Evolutionary conservation across 2,888 invertebrate genomes (phyloP).

Genomic region (Tenthredo notha): DNA sequence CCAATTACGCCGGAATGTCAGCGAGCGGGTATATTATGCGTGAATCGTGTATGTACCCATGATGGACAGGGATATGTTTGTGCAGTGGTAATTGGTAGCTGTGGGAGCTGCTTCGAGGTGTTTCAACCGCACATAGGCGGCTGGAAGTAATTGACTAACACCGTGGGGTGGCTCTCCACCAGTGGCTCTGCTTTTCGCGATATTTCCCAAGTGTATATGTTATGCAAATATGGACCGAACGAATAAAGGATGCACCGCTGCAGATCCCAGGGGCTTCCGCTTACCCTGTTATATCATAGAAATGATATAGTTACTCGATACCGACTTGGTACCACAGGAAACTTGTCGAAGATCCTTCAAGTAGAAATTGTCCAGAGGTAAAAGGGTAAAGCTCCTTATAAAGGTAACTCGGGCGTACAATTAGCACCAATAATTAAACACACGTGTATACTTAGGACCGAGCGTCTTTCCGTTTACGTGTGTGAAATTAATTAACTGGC

Average conservation of each 20-base stretch:
- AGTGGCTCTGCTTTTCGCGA: conserved; percentile 16
- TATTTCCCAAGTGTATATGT: conserved; percentile 45
- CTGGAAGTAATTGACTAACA: conserved; percentile 59
- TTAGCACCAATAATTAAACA: background rate
- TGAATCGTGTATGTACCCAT: background rate
- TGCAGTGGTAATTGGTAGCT: conserved; percentile 60
- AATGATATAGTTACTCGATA: background rate
- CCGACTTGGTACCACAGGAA: background rate
- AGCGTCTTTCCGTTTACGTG: background rate
- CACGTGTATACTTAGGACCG: background rate
- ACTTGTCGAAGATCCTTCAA: background rate
- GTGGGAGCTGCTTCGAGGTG: conserved; percentile 58
- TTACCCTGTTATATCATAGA: background rate
- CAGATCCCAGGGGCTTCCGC: background rate
- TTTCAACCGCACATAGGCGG: conserved; percentile 50
- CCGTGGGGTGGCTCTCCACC: conserved; percentile 31
- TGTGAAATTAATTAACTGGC: conserved; percentile 43
- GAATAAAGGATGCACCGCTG: conserved; percentile 31
- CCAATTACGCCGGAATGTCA: background rate
- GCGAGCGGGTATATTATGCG: background rate
- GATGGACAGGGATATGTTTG: conserved; percentile 34
- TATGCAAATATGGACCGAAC: conserved; percentile 32
- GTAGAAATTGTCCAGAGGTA: background rate
- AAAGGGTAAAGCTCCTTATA: background rate
- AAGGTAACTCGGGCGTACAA: background rate